Conservation (phyloP, 2,888 invertebrate species). For the Acronicta psi region DNA sequence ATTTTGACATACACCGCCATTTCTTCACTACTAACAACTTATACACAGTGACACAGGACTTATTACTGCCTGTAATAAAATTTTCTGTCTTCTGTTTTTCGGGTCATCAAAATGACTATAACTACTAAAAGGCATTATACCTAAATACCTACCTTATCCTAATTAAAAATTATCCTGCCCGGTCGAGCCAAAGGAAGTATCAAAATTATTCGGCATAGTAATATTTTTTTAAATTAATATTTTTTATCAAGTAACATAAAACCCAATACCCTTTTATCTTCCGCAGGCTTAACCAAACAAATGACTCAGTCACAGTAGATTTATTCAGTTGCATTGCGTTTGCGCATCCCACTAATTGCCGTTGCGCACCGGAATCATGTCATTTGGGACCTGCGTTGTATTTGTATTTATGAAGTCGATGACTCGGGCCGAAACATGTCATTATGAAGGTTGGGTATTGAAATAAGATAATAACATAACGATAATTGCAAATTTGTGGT, state of each 20-base stretch:
- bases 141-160: too few species aligned
- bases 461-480: conserved; percentile 19
- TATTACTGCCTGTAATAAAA: too few species aligned
- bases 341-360: conserved; percentile 27
- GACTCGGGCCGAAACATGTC: conserved; percentile 36
- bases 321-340: conserved; percentile 14
- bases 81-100: too few species aligned
- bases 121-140: too few species aligned
- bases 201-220: too few species aligned
- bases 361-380: conserved; percentile 20
- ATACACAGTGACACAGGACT: too few species aligned
- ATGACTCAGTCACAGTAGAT: conserved; percentile 41
- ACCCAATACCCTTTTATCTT: conserved; percentile 3
- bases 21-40: too few species aligned
- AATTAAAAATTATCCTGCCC: too few species aligned
- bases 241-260: conserved; percentile 12
- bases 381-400: conserved; percentile 34
- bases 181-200: too few species aligned
- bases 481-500: conserved; percentile 24
- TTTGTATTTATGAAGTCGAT: conserved; percentile 47
- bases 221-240: background rate
- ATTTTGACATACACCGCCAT: too few species aligned
- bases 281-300: conserved; percentile 26
- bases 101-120: too few species aligned
- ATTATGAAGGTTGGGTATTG: conserved; percentile 32